Evolutionary conservation across 2,797 vertebrate species (phyloP).

Genomic region (Hapalemur alaotrensis): DNA sequence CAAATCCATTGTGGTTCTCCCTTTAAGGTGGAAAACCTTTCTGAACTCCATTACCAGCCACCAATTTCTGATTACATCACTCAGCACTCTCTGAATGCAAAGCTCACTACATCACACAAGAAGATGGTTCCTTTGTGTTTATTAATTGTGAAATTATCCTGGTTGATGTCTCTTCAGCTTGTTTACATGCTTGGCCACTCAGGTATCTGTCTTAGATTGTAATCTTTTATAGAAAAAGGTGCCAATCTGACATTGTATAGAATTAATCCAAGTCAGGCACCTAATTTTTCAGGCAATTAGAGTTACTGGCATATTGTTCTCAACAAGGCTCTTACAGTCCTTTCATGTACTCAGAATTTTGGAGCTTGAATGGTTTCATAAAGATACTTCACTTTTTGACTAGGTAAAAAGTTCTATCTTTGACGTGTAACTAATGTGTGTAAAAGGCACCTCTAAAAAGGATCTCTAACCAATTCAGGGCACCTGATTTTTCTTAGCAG

Average conservation of each 20-base stretch:
- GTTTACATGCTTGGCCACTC: background rate
- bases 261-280: background rate
- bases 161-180: background rate
- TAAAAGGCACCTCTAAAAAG: background rate
- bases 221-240: conserved; percentile 2
- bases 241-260: background rate
- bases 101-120: background rate
- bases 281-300: background rate
- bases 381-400: background rate
- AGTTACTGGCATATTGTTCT: background rate
- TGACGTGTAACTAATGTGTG: background rate
- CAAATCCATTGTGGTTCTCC: background rate
- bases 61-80: background rate
- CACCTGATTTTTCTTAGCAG: background rate
- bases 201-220: background rate
- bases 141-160: background rate
- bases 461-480: background rate
- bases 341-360: background rate
- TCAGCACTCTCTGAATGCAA: background rate
- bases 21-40: background rate
- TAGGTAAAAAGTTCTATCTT: background rate
- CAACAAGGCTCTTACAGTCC: background rate
- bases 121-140: background rate
- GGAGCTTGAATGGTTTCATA: background rate
- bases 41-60: background rate